Conservation (phyloP, 2,888 invertebrate genomes). For the Oscheius onirici region DNA sequence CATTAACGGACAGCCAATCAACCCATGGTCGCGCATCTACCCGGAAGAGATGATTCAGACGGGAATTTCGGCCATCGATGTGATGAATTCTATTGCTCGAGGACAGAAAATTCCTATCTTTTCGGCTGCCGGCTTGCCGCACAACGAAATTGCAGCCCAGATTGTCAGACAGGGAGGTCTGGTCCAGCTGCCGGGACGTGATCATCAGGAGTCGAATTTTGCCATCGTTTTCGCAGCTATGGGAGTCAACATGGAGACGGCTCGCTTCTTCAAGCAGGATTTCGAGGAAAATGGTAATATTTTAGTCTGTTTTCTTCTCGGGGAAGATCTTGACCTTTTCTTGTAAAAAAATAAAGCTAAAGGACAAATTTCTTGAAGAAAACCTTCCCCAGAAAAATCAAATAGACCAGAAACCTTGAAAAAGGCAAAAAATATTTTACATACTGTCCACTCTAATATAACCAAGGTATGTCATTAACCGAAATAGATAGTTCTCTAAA, state of each 20-base stretch:
- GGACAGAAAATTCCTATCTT: constrained; percentile 99
- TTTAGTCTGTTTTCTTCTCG: too few species aligned
- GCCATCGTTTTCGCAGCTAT: constrained; percentile 99
- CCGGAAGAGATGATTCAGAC: constrained; percentile 99
- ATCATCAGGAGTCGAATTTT: constrained; percentile 89
- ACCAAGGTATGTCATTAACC: too few species aligned
- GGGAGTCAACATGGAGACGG: constrained; percentile 88
- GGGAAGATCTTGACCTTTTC: background rate
- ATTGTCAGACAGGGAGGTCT: constrained; percentile 93
- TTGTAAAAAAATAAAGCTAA: too few species aligned
- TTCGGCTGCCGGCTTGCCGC: constrained; percentile 98
- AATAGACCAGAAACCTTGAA: too few species aligned
- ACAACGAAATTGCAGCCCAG: constrained; percentile 99
- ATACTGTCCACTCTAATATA: too few species aligned
- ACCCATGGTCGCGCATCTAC: constrained; percentile 99
- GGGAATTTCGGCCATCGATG: constrained; percentile 96
- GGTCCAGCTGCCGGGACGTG: constrained; percentile 83
- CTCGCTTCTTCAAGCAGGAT: constrained; percentile 96
- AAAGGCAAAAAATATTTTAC: too few species aligned
- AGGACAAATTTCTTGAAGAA: too few species aligned
- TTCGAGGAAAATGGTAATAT: constrained; percentile 79
- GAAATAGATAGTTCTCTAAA: background rate
- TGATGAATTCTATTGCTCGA: constrained; percentile 99
- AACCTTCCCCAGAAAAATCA: too few species aligned
- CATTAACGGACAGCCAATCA: constrained; percentile 98